Conservation (phyloP, 2,797 vertebrate genomes). For the Lacerta viridis region DNA sequence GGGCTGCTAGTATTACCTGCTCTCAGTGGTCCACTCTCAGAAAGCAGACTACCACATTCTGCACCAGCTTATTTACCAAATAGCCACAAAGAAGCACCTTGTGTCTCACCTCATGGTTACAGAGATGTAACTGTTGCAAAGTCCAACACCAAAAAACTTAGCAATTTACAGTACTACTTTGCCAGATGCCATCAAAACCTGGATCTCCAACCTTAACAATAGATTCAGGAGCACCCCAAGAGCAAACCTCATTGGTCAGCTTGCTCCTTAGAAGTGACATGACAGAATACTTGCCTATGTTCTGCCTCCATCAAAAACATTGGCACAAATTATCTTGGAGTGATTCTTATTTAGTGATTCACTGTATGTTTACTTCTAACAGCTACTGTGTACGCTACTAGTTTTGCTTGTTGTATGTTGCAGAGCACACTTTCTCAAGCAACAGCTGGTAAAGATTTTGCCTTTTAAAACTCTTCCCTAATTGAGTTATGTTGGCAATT, state of each 20-base stretch:
- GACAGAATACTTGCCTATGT: constrained; percentile 4
- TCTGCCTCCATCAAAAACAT: constrained; percentile 1
- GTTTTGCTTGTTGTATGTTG: constrained; percentile 62
- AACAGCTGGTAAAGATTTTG: constrained; percentile 68
- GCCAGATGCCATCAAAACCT: background rate
- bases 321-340: constrained; percentile 51
- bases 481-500: constrained; percentile 42
- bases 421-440: constrained; percentile 71
- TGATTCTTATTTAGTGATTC: constrained; percentile 55
- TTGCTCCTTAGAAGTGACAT: background rate
- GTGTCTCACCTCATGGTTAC: background rate
- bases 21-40: background rate
- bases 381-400: constrained; percentile 64
- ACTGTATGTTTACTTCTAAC: constrained; percentile 70
- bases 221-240: background rate
- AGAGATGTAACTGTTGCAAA: background rate
- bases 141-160: background rate
- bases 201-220: background rate
- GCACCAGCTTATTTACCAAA: background rate
- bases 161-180: background rate
- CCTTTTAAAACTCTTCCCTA: constrained; percentile 61
- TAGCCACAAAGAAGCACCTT: background rate
- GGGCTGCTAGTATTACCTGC: background rate
- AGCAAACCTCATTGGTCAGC: background rate
- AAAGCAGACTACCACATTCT: background rate